Conservation (phyloP, 2,113 vertebrate genomes). For the Castor canadensis region DNA sequence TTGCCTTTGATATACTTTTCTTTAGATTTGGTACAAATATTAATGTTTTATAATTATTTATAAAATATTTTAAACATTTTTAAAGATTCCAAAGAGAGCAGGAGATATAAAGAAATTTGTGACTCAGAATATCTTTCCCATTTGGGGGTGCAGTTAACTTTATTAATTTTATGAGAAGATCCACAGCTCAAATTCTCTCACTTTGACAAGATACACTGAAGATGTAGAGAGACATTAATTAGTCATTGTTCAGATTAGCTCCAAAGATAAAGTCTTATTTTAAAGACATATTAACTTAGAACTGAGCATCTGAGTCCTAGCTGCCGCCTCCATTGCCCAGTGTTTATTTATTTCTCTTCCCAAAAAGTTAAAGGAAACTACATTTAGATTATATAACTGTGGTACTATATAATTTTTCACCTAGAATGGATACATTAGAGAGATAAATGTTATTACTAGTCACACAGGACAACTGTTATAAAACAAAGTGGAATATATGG, state of each 20-base stretch:
- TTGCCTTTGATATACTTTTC: neutral
- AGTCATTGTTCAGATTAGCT: neutral
- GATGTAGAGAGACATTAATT: neutral
- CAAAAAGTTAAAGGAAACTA: neutral
- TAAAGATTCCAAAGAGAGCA: neutral
- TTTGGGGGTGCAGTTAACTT: neutral
- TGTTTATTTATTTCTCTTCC: neutral
- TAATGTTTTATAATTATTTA: neutral
- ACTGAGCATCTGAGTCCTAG: neutral
- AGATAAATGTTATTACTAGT: neutral
- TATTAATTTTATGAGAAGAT: neutral
- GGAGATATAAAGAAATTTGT: neutral
- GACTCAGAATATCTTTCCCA: neutral
- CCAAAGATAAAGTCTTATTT: neutral
- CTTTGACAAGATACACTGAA: neutral
- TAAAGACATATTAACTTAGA: neutral
- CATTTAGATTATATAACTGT: neutral
- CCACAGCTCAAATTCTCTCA: neutral
- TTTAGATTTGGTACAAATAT: neutral
- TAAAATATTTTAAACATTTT: neutral
- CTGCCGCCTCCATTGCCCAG: fast-evolving
- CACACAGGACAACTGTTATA: neutral
- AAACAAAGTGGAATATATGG: neutral
- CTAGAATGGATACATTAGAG: neutral
- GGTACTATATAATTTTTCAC: neutral